These are phyloP conservation scores for Rousettus leschenaultii DNA, from an alignment of 2,113 vertebrate species.

Conservation along the genomic window DNA sequence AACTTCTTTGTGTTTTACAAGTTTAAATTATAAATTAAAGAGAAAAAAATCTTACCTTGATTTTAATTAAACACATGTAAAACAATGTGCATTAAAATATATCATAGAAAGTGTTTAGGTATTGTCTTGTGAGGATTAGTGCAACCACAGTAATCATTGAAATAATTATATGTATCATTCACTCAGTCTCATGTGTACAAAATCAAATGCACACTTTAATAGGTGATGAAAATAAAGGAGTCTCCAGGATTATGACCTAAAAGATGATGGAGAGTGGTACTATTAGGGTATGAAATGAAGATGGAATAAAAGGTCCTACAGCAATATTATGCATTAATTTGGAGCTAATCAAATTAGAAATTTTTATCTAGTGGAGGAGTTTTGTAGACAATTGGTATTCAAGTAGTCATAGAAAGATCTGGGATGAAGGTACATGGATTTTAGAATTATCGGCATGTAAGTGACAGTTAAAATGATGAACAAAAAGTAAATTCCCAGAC, in stretches of 20 bases:
- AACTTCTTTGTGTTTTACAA: background rate
- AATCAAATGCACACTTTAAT: background rate
- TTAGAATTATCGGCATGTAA: background rate
- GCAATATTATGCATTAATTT: background rate
- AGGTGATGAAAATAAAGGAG: background rate
- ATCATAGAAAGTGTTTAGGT: background rate
- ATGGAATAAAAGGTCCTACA: background rate
- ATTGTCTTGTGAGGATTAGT: background rate
- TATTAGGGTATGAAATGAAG: background rate
- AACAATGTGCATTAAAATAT: background rate
- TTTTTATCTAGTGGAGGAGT: background rate
- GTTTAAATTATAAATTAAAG: background rate
- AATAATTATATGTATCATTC: background rate
- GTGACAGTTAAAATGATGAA: background rate
- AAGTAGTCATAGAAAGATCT: background rate
- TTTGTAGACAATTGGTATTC: background rate
- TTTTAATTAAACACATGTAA: background rate
- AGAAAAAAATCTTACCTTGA: background rate
- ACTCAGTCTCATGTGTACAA: background rate
- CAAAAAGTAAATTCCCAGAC: background rate
- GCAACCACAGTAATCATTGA: background rate
- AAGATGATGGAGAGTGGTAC: background rate
- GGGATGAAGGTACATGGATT: background rate
- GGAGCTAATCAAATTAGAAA: background rate
- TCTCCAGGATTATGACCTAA: background rate